Percentiles rank a stretch among this genome's conserved stretches.
Evolutionary conservation across 1,140 invertebrate species (phyloP).

Genomic region (Amphibalanus amphitrite): DNA sequence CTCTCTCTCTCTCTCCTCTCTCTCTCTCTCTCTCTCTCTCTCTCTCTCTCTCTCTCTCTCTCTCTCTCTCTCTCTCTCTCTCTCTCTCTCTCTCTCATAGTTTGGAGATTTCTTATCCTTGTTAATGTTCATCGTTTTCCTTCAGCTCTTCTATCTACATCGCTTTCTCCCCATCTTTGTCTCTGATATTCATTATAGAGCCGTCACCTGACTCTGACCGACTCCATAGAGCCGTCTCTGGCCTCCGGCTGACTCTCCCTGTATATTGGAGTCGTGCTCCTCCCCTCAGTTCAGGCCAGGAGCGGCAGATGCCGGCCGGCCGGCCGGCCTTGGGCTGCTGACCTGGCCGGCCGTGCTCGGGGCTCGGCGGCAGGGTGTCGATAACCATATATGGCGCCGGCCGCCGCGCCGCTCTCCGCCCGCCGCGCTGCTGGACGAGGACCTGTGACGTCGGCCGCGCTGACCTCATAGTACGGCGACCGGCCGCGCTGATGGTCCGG

Average conservation of each 20-base stretch:
- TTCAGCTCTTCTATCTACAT: neutral
- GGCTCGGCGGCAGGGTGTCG: neutral
- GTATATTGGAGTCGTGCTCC: no score
- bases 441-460: no score
- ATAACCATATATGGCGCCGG: neutral
- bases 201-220: no score
- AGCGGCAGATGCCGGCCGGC: no score
- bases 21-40: constrained; percentile 3
- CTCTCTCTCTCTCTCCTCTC: constrained; percentile 6
- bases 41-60: constrained; percentile 7
- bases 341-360: neutral
- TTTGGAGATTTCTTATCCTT: neutral
- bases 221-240: no score
- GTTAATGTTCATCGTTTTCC: neutral
- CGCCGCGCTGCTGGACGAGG: no score
- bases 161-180: neutral
- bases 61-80: constrained; percentile 6
- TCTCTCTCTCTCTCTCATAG: constrained; percentile 5
- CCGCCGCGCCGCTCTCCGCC: neutral
- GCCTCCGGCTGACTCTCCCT: no score
- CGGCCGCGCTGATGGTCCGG: no score
- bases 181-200: no score
- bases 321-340: neutral
- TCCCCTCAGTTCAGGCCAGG: no score
- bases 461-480: no score